Evolutionary conservation across 1,140 invertebrate genomes (phyloP).

Genomic region (Pseudoatta argentina): DNA sequence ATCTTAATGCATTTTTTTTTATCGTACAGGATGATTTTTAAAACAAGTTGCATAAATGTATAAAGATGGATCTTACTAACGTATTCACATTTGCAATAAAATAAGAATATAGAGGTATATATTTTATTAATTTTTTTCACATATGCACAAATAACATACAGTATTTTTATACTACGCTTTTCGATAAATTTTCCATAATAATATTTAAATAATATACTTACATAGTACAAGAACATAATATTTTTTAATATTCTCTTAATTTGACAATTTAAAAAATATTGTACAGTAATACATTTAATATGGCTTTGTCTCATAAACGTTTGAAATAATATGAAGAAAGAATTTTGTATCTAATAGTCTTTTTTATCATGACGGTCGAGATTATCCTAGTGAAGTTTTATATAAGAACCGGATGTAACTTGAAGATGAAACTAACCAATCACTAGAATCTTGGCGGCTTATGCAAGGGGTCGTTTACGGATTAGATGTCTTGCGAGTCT

Average conservation of each 20-base stretch:
- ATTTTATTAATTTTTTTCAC: background rate
- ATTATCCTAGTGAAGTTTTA: constrained; percentile 63
- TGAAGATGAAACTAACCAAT: constrained; percentile 69
- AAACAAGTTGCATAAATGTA: background rate
- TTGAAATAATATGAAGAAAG: background rate
- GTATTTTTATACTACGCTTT: background rate
- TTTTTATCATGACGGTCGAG: constrained; percentile 19
- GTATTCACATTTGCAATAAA: background rate
- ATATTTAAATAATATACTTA: background rate
- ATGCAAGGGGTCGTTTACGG: constrained; percentile 73
- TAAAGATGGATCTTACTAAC: background rate
- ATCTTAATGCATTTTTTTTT: constrained; percentile 3
- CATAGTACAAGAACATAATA: background rate
- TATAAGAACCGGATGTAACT: constrained; percentile 69
- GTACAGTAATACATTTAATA: background rate
- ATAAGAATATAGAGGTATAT: background rate
- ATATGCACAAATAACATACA: background rate
- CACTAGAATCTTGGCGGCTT: constrained; percentile 66
- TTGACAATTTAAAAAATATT: background rate
- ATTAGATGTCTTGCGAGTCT: constrained; percentile 66
- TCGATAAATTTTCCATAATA: background rate
- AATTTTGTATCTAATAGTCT: background rate
- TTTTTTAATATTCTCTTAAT: constrained; percentile 15
- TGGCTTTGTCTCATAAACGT: background rate
- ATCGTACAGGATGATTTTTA: constrained; percentile 27